These are phyloP conservation scores for Nibea albiflora DNA, from an alignment of 2,113 vertebrate species.

Conservation along the genomic window DNA sequence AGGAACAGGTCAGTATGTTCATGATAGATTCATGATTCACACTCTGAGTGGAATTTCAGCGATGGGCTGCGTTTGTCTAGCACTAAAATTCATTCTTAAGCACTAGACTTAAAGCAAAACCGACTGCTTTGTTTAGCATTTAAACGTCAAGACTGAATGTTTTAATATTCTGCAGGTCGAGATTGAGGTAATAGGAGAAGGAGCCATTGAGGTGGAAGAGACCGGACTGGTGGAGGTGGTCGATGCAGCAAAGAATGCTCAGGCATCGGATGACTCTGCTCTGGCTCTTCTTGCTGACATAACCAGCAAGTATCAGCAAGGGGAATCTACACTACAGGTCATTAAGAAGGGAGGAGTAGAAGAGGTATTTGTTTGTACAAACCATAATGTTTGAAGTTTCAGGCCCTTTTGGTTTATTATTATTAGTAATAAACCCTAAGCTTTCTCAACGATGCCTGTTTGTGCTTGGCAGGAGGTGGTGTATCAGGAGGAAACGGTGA, in stretches of 20 bases:
- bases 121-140: neutral
- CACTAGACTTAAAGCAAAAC: too few species aligned
- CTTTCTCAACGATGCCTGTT: neutral
- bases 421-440: neutral
- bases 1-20: slow-evolving; percentile 80
- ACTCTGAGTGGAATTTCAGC: too few species aligned
- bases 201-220: slow-evolving; percentile 87
- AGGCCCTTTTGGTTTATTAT: neutral
- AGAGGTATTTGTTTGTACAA: slow-evolving; percentile 44
- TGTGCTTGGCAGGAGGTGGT: slow-evolving; percentile 70
- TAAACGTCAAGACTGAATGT: neutral
- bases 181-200: slow-evolving; percentile 91
- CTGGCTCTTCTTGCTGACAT: slow-evolving; percentile 96
- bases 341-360: slow-evolving; percentile 70
- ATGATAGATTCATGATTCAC: neutral
- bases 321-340: slow-evolving; percentile 80
- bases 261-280: slow-evolving; percentile 93
- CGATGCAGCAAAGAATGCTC: slow-evolving; percentile 87
- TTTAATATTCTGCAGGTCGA: slow-evolving; percentile 81
- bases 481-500: slow-evolving; percentile 89
- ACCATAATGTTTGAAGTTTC: neutral
- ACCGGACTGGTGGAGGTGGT: slow-evolving; percentile 87
- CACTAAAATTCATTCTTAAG: too few species aligned
- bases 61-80: too few species aligned
- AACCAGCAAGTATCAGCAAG: slow-evolving; percentile 98